Percentiles rank a stretch among this genome's conserved stretches.
phyloP scores from a whole-genome alignment of 2,797 vertebrate species.

The Notolepis coatsorum region DNA sequence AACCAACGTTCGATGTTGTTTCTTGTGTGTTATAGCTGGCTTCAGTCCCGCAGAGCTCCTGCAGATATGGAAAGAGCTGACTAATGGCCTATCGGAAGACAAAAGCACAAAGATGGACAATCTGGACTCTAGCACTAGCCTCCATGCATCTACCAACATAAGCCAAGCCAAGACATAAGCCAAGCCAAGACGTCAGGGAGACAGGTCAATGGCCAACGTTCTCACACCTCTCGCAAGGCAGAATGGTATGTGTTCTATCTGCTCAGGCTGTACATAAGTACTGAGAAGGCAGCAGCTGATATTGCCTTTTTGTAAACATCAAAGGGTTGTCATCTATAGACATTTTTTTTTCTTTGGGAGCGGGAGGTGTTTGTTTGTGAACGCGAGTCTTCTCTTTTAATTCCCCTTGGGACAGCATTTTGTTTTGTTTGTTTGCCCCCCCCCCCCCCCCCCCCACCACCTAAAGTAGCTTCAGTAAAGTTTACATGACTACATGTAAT shows the following conservation, averaged over 20 bases:
- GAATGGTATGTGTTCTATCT: slow-evolving; percentile 80
- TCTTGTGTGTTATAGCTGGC: slow-evolving; percentile 71
- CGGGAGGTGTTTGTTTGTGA: slow-evolving; percentile 45
- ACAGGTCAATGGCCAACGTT: slow-evolving; percentile 83
- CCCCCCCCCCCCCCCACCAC: too few species aligned
- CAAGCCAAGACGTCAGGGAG: slow-evolving; percentile 84
- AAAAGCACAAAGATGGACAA: slow-evolving; percentile 81
- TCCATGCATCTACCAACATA: slow-evolving; percentile 86
- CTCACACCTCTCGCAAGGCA: slow-evolving; percentile 82
- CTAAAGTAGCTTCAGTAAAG: slow-evolving; percentile 50
- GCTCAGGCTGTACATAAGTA: slow-evolving; percentile 5
- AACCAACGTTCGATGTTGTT: background rate
- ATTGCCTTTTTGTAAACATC: slow-evolving; percentile 54
- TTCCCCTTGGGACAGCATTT: slow-evolving; percentile 60
- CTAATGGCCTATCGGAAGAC: slow-evolving; percentile 84
- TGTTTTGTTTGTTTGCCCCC: slow-evolving; percentile 57
- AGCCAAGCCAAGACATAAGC: slow-evolving; percentile 77
- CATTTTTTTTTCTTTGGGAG: slow-evolving; percentile 31
- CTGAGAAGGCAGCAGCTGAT: slow-evolving; percentile 11
- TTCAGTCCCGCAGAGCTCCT: slow-evolving; percentile 90
- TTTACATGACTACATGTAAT: slow-evolving; percentile 58
- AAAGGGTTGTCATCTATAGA: slow-evolving; percentile 58
- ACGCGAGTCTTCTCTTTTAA: slow-evolving; percentile 47
- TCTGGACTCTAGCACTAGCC: slow-evolving; percentile 84
- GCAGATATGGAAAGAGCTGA: slow-evolving; percentile 94